These are phyloP conservation scores for Agriotes lineatus DNA, from an alignment of 2,888 invertebrate species.

Conservation along the genomic window DNA sequence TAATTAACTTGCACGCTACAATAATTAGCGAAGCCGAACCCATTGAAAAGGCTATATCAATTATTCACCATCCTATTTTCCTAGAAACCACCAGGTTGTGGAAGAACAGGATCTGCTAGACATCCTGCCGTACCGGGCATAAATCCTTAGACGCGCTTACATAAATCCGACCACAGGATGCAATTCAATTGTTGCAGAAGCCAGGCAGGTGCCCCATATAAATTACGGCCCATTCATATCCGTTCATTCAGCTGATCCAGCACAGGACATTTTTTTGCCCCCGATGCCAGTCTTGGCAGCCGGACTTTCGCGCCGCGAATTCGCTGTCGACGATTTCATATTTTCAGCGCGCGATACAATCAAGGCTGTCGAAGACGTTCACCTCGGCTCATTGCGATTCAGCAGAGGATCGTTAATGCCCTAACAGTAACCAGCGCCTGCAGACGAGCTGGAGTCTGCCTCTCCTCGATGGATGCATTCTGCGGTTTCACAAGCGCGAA, in stretches of 20 bases:
- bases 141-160: slow-evolving; percentile 39
- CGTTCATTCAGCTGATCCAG: slow-evolving; percentile 48
- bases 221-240: slow-evolving; percentile 51
- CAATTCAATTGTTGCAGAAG: slow-evolving; percentile 52
- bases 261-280: slow-evolving; percentile 36
- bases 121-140: slow-evolving; percentile 44
- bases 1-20: too few relatives aligned
- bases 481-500: slow-evolving; percentile 4
- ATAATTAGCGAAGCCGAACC: too few relatives aligned
- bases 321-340: slow-evolving; percentile 14
- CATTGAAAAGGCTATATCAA: too few relatives aligned
- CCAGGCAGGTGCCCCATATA: slow-evolving; percentile 50
- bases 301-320: slow-evolving; percentile 13
- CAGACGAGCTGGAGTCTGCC: slow-evolving; percentile 44
- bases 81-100: neutral
- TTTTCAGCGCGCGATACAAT: slow-evolving; percentile 19
- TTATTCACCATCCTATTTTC: too few relatives aligned
- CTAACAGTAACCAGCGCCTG: slow-evolving; percentile 35
- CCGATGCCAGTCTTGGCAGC: slow-evolving; percentile 25
- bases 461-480: slow-evolving; percentile 14
- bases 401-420: slow-evolving; percentile 35
- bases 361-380: slow-evolving; percentile 45
- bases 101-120: slow-evolving; percentile 26
- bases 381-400: slow-evolving; percentile 43
- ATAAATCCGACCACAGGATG: slow-evolving; percentile 46